Base-by-base conservation (phyloP, 2,888 invertebrate species). In the Epirrhoe tristata region DNA sequence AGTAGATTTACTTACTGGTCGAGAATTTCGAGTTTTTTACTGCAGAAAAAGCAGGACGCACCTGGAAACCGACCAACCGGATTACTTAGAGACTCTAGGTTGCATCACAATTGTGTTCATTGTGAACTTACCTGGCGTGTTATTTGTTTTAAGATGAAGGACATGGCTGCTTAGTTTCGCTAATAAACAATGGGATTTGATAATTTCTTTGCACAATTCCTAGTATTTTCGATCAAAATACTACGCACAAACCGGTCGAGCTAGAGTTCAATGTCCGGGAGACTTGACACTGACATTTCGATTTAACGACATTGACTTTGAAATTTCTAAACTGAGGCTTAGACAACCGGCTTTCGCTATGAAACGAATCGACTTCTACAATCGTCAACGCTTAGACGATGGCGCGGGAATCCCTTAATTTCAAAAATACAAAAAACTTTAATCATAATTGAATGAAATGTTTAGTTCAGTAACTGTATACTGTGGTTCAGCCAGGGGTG, bases 1-100 rank as follows among this genome's bases (percentile, higher is more conserved):
- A 77, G 78, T 51, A 63, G 62, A 68, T 10, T 17, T 46, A 89
- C 91, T 89, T 83, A 93, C 92, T 86, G 4, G 91, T 89, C 1
- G 89, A 90, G 65, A 91, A 87, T 65, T 86, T 86, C 0, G 81
- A 70, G 57, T 74, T 86, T 70, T 85, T 89, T 7, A 80, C 74
- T 1, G 81, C 72, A 1, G 88, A 73, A 52, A 85, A 63, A 0
- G 83, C 83, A 46, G 91, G 89, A 3, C 89, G 58, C 14, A 90
- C 82, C 91, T 91, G 71, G 34, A 69, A 76, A 56, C 51, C n/a
- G 31, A 57, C 31, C 34, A 12, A 12, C 12, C 12, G 0, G 39
- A 43, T 12, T 43, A 43, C 5, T 43, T 43, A 43, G 12, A 12
- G 39, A 12, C 39, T 4, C 39, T 5, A 43, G 12, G 12, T 43